phyloP scores from a whole-genome alignment of 2,113 vertebrate species.

The Ursus arctos region DNA sequence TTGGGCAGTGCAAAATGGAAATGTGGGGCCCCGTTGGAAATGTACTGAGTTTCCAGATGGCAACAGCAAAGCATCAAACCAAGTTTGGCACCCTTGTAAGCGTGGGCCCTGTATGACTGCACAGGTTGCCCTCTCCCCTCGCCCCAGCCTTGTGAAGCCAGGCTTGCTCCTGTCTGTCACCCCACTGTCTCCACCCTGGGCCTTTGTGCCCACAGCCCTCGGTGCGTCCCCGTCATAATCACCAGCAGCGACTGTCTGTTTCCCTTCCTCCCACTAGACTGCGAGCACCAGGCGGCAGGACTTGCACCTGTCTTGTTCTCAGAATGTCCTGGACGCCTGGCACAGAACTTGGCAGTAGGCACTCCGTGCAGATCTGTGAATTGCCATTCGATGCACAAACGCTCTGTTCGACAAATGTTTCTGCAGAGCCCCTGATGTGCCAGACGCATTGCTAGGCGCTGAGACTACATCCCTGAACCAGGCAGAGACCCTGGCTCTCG shows the following conservation, averaged over 20 bases:
- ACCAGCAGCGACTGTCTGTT: accelerated
- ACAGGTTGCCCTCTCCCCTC: too few species aligned
- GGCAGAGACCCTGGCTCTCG: neutral
- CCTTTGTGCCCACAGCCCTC: neutral
- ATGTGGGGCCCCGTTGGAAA: neutral
- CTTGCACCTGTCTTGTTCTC: neutral
- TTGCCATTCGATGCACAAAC: neutral
- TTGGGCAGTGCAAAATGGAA: neutral
- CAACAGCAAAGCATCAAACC: neutral
- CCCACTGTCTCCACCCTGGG: neutral
- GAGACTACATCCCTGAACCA: neutral
- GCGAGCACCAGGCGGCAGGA: neutral
- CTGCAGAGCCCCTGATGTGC: neutral
- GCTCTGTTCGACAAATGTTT: slow-evolving; percentile 31
- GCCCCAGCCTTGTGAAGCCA: neutral
- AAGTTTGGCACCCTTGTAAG: neutral
- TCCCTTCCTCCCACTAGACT: neutral
- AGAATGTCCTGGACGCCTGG: neutral
- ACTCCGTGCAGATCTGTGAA: neutral
- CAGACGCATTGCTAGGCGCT: neutral
- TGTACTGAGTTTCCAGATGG: neutral
- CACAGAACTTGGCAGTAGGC: neutral
- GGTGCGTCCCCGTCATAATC: neutral
- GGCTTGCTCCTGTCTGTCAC: neutral
- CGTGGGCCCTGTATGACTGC: accelerated